Evolutionary conservation across 2,797 vertebrate species (phyloP), one percentile per base, ranked within the genome.

Genomic region (Gila robusta): DNA sequence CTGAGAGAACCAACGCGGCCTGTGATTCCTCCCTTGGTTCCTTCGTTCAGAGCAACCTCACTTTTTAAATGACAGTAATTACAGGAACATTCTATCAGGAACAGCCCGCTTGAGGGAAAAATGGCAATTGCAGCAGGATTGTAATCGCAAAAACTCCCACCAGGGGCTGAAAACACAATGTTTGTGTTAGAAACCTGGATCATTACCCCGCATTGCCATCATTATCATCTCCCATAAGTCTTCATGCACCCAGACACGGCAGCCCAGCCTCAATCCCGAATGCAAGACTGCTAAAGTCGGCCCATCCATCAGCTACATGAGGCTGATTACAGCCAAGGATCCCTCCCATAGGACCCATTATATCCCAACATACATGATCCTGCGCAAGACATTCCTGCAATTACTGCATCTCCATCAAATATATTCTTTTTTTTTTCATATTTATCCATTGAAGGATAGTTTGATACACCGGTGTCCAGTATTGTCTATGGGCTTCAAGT

Each of bases 311-410:
- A 62, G 52, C 69, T 67, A 26, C 49, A 11, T 12, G 49, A 67
- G 39, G 69, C 69, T 35, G 35, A 44, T 39, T 79, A 83, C 8
- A 71, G 70, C 62, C 62, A 5, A 26, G 32, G 70, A 66, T 62
- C 70, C 16, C 28, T 84, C 70, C 56, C 59, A 32, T 17, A 32
- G 78, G 32, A 82, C 54, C 86, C 49, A 81, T 81, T 73, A 52
- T 91, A 94, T 95, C 91, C 90, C 89, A 89, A 89, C 41, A 73
- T 88, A 74, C 89, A 92, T 87, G 47, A 86, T 92, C 91, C 89
- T 19, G 47, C 21, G 4, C 8, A 74, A 32, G 10, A 69, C n/a
- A 41, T 84, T 78, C 44, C 82, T 78, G 73, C 28, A 87, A 81
- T 91, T 79, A 79, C 84, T 78, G 62, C 47, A 59, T 17, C 64